Percentiles rank a stretch among this genome's conserved stretches.
phyloP scores from a whole-genome alignment of 1,140 invertebrate species.

The fruit fly (Drosophila melanogaster) region DNA sequence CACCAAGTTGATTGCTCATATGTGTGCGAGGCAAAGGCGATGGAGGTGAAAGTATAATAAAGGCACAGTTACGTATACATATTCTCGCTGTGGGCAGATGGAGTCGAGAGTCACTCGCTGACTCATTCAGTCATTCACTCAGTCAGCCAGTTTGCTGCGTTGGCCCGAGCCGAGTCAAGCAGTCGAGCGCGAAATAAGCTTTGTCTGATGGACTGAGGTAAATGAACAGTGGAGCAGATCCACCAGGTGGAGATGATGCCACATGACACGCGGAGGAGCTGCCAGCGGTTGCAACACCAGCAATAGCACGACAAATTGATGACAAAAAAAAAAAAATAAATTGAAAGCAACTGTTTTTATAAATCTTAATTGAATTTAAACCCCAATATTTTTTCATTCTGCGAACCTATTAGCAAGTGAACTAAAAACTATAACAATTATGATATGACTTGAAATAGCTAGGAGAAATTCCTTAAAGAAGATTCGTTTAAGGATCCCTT shows the following conservation, averaged over 20 bases:
- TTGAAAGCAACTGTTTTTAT: too few relatives aligned
- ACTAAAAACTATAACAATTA: too few relatives aligned
- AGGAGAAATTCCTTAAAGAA: too few relatives aligned
- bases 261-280: constrained; percentile 54
- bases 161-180: constrained; percentile 27
- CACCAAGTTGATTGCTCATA: constrained; percentile 63
- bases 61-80: constrained; percentile 1
- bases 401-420: too few relatives aligned
- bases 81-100: constrained; percentile 2
- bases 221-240: constrained; percentile 58
- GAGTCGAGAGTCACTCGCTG: background rate
- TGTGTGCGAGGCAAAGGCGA: constrained; percentile 9
- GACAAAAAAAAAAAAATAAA: background rate
- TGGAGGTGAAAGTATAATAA: constrained; percentile 40
- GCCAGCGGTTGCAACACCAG: constrained; percentile 48
- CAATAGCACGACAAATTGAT: constrained; percentile 41
- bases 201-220: constrained; percentile 74
- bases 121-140: constrained; percentile 18
- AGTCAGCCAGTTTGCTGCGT: constrained; percentile 20
- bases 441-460: too few relatives aligned
- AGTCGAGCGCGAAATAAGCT: constrained; percentile 71
- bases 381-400: background rate
- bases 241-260: constrained; percentile 59
- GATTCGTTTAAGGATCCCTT: too few relatives aligned
- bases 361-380: background rate